Percentiles rank a stretch among this genome's conserved stretches.
Conservation (phyloP, 2,888 invertebrate genomes). For the Anagyrus pseudococci region DNA sequence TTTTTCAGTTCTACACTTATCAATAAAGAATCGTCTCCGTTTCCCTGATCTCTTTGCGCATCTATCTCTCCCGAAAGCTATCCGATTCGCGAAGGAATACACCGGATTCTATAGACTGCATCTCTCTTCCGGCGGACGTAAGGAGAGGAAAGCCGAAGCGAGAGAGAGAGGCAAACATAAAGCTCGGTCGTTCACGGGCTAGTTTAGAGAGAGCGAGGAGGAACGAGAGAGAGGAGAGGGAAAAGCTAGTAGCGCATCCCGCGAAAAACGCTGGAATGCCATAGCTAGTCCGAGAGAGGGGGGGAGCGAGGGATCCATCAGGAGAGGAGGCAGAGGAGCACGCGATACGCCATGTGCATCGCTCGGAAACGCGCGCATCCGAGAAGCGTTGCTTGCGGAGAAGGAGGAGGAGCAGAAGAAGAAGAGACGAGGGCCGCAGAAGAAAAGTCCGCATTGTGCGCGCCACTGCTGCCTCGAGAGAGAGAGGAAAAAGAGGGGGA, state of each 20-base stretch:
- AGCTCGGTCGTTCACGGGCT: not conserved
- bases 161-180: not conserved
- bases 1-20: no score
- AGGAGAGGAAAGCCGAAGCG: not conserved
- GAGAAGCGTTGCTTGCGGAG: not conserved
- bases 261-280: not conserved
- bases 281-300: not conserved
- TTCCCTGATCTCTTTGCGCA: no score
- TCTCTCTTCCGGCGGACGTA: slow-evolving; percentile 17
- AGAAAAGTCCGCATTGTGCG: not conserved
- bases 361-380: slow-evolving; percentile 19
- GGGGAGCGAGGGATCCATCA: not conserved
- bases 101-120: no score
- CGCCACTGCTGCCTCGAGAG: not conserved
- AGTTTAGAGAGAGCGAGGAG: no score
- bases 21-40: no score
- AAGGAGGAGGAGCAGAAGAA: slow-evolving; percentile 1
- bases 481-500: slow-evolving; percentile 6
- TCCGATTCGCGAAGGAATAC: no score
- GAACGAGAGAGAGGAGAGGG: no score
- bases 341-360: slow-evolving; percentile 43
- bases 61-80: no score
- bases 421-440: not conserved
- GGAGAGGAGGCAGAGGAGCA: not conserved
- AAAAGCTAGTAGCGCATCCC: not conserved